Percentiles rank a stretch among this genome's conserved stretches.
These are phyloP conservation scores for Trochalopteron elliotii DNA, from an alignment of 2,113 vertebrate genomes.

Conservation along the genomic window DNA sequence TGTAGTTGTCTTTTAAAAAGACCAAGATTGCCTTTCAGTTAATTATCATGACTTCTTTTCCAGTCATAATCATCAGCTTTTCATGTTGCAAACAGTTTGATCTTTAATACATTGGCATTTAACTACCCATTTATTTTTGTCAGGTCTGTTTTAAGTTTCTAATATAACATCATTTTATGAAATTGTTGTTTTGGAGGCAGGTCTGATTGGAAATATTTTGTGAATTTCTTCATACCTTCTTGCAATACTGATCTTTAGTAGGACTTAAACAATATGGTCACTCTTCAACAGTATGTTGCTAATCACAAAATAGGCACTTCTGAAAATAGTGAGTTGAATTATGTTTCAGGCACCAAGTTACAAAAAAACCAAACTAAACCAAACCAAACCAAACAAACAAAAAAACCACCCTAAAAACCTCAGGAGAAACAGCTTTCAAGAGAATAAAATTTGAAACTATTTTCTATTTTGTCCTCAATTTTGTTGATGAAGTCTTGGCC, in stretches of 20 bases:
- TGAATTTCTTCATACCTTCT: background rate
- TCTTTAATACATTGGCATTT: constrained; percentile 51
- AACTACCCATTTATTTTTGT: constrained; percentile 65
- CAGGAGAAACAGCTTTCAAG: background rate
- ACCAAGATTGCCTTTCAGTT: constrained; percentile 17
- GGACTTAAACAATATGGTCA: background rate
- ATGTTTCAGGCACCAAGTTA: background rate
- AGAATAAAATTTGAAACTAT: background rate
- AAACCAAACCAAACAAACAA: background rate
- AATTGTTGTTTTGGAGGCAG: background rate
- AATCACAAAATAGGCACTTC: background rate
- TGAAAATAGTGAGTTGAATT: background rate
- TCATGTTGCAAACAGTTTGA: constrained; percentile 58
- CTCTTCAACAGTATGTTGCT: background rate
- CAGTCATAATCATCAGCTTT: constrained; percentile 51
- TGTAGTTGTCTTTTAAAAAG: background rate
- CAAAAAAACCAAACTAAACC: background rate
- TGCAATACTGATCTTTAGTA: background rate
- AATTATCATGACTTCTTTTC: constrained; percentile 30
- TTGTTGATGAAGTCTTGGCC: background rate
- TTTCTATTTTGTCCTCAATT: background rate
- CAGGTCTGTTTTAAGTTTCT: constrained; percentile 59
- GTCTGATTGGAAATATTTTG: background rate
- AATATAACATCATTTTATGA: constrained; percentile 11
- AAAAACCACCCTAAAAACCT: background rate